Evolutionary conservation across 2,113 vertebrate species (phyloP).

Genomic region (Cebidichthys violaceus): DNA sequence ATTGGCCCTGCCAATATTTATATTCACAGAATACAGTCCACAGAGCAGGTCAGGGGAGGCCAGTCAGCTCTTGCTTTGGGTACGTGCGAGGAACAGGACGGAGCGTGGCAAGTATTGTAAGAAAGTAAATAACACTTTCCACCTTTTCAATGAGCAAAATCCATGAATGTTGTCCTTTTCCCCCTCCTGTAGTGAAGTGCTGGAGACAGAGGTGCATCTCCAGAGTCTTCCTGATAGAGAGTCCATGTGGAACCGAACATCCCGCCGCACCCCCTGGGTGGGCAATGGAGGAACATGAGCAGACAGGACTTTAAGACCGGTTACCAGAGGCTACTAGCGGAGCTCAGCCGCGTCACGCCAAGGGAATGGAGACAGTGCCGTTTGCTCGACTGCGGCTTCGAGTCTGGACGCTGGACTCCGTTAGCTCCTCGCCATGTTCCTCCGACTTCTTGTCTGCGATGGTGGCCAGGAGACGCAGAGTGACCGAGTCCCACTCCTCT

Average conservation of each 20-base stretch:
- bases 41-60: constrained; percentile 67
- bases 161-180: constrained; percentile 38
- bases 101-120: constrained; percentile 56
- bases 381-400: constrained; percentile 94
- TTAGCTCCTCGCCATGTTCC: constrained; percentile 90
- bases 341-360: constrained; percentile 85
- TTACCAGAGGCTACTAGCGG: background rate
- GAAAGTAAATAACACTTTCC: constrained; percentile 72
- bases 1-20: constrained; percentile 80
- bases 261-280: constrained; percentile 24
- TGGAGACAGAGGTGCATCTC: constrained; percentile 34
- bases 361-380: constrained; percentile 92
- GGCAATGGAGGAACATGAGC: constrained; percentile 37
- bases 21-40: constrained; percentile 89
- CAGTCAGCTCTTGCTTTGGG: constrained; percentile 63
- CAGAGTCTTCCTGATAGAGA: constrained; percentile 38
- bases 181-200: constrained; percentile 34
- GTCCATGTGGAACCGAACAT: constrained; percentile 31
- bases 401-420: constrained; percentile 89
- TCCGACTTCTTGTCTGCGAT: constrained; percentile 95
- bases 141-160: constrained; percentile 39
- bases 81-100: constrained; percentile 69
- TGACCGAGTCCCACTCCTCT: constrained; percentile 97
- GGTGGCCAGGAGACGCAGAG: constrained; percentile 92
- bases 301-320: constrained; percentile 16